Conservation (phyloP, 1,140 invertebrate genomes). For the Drosophila orosa region DNA sequence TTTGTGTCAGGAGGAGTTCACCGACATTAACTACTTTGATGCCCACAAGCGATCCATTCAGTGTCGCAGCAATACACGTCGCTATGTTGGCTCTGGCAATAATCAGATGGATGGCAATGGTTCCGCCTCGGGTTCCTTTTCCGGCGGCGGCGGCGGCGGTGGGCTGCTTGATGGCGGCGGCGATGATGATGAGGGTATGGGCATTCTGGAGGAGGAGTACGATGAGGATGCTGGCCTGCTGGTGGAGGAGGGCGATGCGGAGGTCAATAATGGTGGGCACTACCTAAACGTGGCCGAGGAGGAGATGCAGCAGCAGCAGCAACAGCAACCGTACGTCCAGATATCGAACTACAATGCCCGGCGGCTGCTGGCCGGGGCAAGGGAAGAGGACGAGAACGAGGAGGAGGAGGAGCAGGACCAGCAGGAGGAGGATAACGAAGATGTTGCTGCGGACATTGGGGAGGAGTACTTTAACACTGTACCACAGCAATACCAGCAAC, state of each 20-base stretch:
- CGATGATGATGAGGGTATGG: conserved; percentile 48
- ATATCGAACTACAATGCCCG: conserved; percentile 22
- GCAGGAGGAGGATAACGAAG: neutral
- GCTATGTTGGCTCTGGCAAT: conserved; percentile 21
- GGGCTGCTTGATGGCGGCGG: conserved; percentile 40
- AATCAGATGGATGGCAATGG: neutral
- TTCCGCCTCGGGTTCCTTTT: neutral
- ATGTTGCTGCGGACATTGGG: conserved; percentile 1
- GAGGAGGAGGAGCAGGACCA: conserved; percentile 11
- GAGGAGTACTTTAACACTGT: conserved; percentile 26
- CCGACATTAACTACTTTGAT: conserved; percentile 80
- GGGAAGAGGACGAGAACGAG: conserved; percentile 8
- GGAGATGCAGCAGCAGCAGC: neutral
- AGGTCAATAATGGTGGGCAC: conserved; percentile 25
- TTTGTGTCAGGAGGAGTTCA: conserved; percentile 78
- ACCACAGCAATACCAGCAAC: conserved; percentile 9
- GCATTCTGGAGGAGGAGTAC: conserved; percentile 57
- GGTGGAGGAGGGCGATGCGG: conserved; percentile 41
- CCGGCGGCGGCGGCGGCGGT: conserved; percentile 43
- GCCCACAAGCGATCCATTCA: conserved; percentile 80
- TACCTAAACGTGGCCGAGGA: conserved; percentile 1
- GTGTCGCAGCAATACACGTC: conserved; percentile 75
- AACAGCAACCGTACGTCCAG: conserved; percentile 20
- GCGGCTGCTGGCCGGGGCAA: conserved; percentile 22
- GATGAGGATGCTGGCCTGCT: conserved; percentile 68